Conservation (phyloP, 2,888 invertebrate genomes). For the Spisula solida region DNA sequence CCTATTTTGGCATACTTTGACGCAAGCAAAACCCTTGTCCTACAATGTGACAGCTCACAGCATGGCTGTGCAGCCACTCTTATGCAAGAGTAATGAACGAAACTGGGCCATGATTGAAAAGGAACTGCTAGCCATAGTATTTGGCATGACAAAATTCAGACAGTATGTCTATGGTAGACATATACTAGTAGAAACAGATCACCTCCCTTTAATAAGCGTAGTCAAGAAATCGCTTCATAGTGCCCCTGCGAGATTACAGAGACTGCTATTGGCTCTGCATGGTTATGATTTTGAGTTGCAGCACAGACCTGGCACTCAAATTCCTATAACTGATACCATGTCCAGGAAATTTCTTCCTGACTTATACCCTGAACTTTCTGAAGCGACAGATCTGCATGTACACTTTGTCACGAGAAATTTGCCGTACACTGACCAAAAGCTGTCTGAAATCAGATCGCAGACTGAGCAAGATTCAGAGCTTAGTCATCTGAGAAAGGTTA, state of each 20-base stretch:
- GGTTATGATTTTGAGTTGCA: slow-evolving; percentile 43
- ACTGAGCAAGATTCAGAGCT: slow-evolving; percentile 52
- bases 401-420: too few relatives aligned
- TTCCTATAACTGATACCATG: slow-evolving; percentile 21
- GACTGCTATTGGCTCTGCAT: slow-evolving; percentile 43
- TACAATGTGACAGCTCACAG: too few relatives aligned
- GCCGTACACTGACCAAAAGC: slow-evolving; percentile 56
- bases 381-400: slow-evolving; percentile 58
- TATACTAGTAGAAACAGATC: too few relatives aligned
- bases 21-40: too few relatives aligned
- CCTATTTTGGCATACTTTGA: too few relatives aligned
- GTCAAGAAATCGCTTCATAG: slow-evolving; percentile 25
- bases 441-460: slow-evolving; percentile 50
- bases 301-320: slow-evolving; percentile 37
- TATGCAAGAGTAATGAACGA: too few relatives aligned
- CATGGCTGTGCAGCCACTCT: too few relatives aligned
- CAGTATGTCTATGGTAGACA: too few relatives aligned
- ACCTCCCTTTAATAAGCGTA: too few relatives aligned
- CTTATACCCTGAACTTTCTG: slow-evolving; percentile 57
- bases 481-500: slow-evolving; percentile 1
- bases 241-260: slow-evolving; percentile 44
- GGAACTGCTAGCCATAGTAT: too few relatives aligned
- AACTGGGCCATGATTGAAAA: too few relatives aligned
- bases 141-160: too few relatives aligned
- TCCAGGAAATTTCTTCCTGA: slow-evolving; percentile 48